Conservation (phyloP, 2,797 vertebrate species). For the Sitta carolinensis region DNA sequence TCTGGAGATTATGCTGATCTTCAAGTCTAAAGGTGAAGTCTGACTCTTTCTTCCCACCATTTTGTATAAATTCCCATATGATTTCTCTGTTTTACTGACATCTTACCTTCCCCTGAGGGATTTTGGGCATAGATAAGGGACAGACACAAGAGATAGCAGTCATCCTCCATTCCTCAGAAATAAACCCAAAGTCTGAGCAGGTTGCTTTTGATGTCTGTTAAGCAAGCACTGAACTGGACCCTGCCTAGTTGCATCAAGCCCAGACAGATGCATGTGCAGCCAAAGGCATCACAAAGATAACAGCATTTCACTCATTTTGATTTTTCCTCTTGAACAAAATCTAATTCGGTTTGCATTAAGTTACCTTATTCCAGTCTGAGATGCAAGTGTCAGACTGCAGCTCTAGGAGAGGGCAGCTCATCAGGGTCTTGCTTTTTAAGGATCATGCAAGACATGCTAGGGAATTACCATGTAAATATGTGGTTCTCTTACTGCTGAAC, state of each 20-base stretch:
- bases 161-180: background rate
- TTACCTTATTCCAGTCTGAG: background rate
- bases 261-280: background rate
- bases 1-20: background rate
- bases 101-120: background rate
- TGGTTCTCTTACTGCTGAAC: background rate
- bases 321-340: background rate
- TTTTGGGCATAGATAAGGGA: background rate
- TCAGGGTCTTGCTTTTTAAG: background rate
- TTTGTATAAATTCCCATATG: background rate
- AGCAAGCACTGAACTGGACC: background rate
- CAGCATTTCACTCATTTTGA: background rate
- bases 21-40: background rate
- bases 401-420: background rate
- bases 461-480: background rate
- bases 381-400: background rate
- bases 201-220: background rate
- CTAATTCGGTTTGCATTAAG: background rate
- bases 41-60: background rate
- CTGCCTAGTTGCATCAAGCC: background rate
- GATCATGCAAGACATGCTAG: background rate
- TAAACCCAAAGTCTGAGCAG: background rate
- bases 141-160: background rate
- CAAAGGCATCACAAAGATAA: background rate
- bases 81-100: background rate